A percentile compares a stretch with the other conserved stretches of the same genome.
Conservation (phyloP, 2,888 invertebrate species). For the Notocelia uddmanniana region DNA sequence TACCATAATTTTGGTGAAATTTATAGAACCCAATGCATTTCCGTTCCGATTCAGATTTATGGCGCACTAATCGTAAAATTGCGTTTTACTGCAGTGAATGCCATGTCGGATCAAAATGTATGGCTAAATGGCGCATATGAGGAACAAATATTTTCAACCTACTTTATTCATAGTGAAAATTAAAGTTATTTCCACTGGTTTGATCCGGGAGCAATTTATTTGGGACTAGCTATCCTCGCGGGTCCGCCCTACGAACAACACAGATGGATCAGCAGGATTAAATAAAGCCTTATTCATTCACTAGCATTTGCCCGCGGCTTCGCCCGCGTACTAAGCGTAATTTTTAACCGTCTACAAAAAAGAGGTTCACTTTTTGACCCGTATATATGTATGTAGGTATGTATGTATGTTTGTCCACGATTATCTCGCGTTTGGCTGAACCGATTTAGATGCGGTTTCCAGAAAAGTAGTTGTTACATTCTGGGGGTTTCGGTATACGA, state of each 20-base stretch:
- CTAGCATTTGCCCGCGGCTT: too few species aligned
- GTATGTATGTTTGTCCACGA: too few species aligned
- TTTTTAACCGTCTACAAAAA: too few species aligned
- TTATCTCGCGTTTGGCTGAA: too few species aligned
- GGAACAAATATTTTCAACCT: neutral
- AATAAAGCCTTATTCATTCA: neutral
- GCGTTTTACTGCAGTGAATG: constrained; percentile 17
- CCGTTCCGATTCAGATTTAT: neutral
- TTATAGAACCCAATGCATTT: neutral
- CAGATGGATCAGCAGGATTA: neutral
- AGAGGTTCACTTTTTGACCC: too few species aligned
- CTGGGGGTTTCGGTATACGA: too few species aligned
- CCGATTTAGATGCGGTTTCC: too few species aligned
- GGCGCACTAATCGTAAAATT: constrained; percentile 4
- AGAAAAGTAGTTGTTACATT: too few species aligned
- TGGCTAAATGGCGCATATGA: neutral
- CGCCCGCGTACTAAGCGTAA: too few species aligned
- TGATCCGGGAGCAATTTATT: too few species aligned
- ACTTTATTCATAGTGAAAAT: neutral
- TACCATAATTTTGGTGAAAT: neutral
- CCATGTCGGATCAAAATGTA: neutral
- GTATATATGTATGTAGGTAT: too few species aligned
- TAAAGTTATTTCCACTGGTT: too few species aligned
- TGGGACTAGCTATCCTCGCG: neutral
- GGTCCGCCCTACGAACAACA: neutral